Evolutionary conservation across 2,113 vertebrate species (phyloP).

Genomic region (Tonatia bakeri): DNA sequence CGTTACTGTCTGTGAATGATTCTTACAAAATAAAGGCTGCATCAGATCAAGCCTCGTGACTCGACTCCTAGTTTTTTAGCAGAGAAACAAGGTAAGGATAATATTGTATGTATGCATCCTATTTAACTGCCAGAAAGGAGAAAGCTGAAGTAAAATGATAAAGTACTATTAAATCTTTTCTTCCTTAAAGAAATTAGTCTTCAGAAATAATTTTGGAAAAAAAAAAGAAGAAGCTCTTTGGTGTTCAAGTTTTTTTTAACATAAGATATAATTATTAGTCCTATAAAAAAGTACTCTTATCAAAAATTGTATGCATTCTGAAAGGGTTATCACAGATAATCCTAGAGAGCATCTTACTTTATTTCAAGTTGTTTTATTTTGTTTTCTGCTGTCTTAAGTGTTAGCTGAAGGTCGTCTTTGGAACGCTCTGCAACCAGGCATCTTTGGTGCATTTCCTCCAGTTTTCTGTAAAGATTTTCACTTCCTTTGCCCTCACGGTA

Average conservation of each 20-base stretch:
- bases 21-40: background rate
- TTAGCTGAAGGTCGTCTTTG: conserved; percentile 88
- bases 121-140: background rate
- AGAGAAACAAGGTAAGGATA: background rate
- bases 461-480: conserved; percentile 86
- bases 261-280: background rate
- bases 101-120: background rate
- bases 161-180: background rate
- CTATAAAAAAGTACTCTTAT: background rate
- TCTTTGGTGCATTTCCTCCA: conserved; percentile 91
- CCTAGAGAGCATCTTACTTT: conserved; percentile 83
- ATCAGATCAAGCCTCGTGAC: background rate
- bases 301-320: background rate
- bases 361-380: conserved; percentile 91
- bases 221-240: conserved; percentile 11
- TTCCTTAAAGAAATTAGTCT: background rate
- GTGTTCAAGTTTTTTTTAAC: background rate
- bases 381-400: conserved; percentile 87
- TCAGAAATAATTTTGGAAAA: conserved; percentile 17
- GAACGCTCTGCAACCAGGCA: conserved; percentile 88
- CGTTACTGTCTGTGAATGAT: background rate
- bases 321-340: background rate
- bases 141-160: background rate
- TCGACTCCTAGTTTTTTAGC: background rate
- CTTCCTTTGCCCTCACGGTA: conserved; percentile 84